Base-by-base conservation (phyloP, 2,888 invertebrate species). In the Synergus gifuensis region DNA sequence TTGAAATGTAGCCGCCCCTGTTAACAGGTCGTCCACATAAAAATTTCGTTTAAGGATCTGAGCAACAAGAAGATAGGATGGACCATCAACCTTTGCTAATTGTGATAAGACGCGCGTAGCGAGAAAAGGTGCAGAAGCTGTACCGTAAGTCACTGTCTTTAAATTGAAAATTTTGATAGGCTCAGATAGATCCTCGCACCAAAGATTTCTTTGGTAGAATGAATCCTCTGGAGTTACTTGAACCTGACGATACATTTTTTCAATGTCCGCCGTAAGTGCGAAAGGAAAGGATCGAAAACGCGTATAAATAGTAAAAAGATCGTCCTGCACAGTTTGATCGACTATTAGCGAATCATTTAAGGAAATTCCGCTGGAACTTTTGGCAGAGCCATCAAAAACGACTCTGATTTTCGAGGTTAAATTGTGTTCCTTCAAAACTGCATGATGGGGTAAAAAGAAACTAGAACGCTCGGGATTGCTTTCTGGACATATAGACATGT, bases 391-490 rank as follows among this genome's bases (percentile, higher is more conserved):
- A 42, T 42, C 42, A 42, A 42, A 42, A 9, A 9, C 42, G 7
- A 42, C 42, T 42, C 42, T 42, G 42, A 42, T 42, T 42, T 42
- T 42, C 16, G 46, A 16, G 12, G 46, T 49, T 16, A 49, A 11
- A 14, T 18, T 49, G 8, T 69, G 54, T 2, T 49, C 22, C 12
- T 42, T 76, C 1, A 64, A 2, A 2, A 76, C 76, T 1, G 54
- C 46, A 16, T 73, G 69, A 73, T 69, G 78, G 8, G 69, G 62
- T 12, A 46, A 12, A 36, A 42, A 44, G 16, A 46, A 14, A 7
- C 8, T 22, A 0, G 14, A 0, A 12, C 8, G 1, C 16, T 16
- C 16, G 1, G 5, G 5, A 49, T 5, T 16, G 2, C 5, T 49
- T 0, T 16, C 46, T 14, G 46, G 46, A 36, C 22, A 18, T 0